Evolutionary conservation across 2,888 invertebrate genomes (phyloP).

Genomic region (Lasioglossum pauxillum): DNA sequence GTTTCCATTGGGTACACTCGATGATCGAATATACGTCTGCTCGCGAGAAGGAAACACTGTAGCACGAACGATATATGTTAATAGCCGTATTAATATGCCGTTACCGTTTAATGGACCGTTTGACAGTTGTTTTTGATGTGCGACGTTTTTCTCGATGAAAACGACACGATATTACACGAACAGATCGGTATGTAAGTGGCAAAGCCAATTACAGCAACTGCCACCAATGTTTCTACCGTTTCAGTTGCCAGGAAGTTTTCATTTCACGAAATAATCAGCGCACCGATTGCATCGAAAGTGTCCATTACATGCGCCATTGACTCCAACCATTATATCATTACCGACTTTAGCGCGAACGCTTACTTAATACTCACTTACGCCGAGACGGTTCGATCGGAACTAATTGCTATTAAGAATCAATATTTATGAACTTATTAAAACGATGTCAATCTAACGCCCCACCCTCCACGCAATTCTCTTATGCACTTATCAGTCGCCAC

Average conservation of each 20-base stretch:
- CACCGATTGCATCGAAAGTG: not conserved
- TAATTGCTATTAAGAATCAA: slow-evolving; percentile 13
- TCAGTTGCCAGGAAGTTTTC: not conserved
- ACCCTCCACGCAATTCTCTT: not conserved
- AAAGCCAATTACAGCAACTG: not conserved
- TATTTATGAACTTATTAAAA: slow-evolving; percentile 4
- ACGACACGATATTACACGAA: too few relatives aligned
- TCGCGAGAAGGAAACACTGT: not conserved
- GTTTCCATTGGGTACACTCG: not conserved
- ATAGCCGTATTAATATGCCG: not conserved
- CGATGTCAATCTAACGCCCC: not conserved
- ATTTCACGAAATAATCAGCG: not conserved
- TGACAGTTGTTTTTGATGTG: not conserved
- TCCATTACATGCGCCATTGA: slow-evolving; percentile 13
- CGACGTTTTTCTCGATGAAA: not conserved
- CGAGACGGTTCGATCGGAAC: not conserved
- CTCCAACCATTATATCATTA: not conserved
- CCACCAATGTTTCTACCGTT: not conserved
- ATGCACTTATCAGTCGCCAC: too few relatives aligned
- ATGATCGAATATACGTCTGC: not conserved
- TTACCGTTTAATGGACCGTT: not conserved
- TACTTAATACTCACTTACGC: not conserved
- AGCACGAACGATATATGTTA: not conserved
- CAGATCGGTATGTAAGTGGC: not conserved
- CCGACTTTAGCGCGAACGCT: not conserved